Evolutionary conservation across 2,113 vertebrate species (phyloP).

Genomic region (Sinocyclocheilus anshuiensis): DNA sequence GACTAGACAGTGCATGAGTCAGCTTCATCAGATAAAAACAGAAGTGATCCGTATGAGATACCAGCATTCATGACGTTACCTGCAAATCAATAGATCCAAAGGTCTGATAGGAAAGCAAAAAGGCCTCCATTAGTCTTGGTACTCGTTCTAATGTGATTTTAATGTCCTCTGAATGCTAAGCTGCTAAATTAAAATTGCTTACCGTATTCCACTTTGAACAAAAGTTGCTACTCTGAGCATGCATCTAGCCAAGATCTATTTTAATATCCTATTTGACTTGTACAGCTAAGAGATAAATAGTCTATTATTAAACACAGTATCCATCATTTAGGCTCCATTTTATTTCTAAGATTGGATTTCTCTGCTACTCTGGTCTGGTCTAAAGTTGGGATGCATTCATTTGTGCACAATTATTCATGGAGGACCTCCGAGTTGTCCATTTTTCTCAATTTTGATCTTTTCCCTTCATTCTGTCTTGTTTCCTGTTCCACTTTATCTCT

Average conservation of each 20-base stretch:
- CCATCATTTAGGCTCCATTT: neutral
- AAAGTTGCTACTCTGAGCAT: neutral
- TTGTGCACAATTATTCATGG: neutral
- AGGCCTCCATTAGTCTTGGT: neutral
- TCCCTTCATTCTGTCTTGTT: neutral
- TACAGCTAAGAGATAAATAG: neutral
- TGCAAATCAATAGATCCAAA: neutral
- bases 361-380: neutral
- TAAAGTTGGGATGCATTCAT: neutral
- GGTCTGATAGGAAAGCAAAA: neutral
- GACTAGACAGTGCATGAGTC: conserved; percentile 18
- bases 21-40: neutral
- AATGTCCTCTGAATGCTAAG: neutral
- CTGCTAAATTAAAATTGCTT: neutral
- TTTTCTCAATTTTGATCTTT: neutral
- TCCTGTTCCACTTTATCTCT: neutral
- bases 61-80: neutral
- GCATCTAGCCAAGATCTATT: neutral
- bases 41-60: neutral
- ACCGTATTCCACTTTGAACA: neutral
- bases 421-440: neutral
- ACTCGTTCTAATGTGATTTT: conserved; percentile 4
- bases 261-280: neutral
- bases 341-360: neutral
- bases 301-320: neutral